phyloP scores from a whole-genome alignment of 1,140 invertebrate genomes.

The Mesaphorura yosii region DNA sequence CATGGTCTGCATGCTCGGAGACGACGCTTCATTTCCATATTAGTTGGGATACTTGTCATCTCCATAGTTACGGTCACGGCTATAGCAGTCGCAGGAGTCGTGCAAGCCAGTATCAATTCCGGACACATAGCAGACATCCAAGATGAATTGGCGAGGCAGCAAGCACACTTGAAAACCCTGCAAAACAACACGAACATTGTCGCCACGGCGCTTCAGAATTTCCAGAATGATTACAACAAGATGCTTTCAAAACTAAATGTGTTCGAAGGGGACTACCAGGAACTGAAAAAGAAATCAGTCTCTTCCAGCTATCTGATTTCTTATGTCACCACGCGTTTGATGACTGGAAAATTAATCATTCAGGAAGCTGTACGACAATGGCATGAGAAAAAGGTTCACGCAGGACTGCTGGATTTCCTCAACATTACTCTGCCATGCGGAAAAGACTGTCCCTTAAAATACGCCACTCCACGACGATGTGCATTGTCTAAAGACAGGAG shows the following conservation, averaged over 20 bases:
- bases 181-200: too few species aligned
- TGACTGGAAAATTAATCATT: not conserved
- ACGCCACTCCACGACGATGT: not conserved
- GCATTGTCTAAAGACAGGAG: not conserved
- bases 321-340: not conserved
- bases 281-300: not conserved
- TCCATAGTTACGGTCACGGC: too few species aligned
- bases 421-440: constrained; percentile 8
- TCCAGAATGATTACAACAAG: not conserved
- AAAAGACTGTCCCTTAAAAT: constrained; percentile 1
- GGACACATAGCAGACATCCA: too few species aligned
- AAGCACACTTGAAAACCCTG: too few species aligned
- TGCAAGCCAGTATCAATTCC: too few species aligned
- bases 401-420: constrained; percentile 3
- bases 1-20: too few species aligned
- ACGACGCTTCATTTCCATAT: too few species aligned
- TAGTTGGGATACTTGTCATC: too few species aligned
- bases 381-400: constrained; percentile 1
- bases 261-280: not conserved
- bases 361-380: not conserved
- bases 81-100: too few species aligned
- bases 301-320: not conserved
- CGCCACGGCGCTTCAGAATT: too few species aligned
- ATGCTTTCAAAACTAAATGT: too few species aligned
- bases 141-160: too few species aligned